Percentiles rank a stretch among this genome's conserved stretches.
Evolutionary conservation across 2,113 vertebrate species (phyloP).

Genomic region (Eupsittula cactorum): DNA sequence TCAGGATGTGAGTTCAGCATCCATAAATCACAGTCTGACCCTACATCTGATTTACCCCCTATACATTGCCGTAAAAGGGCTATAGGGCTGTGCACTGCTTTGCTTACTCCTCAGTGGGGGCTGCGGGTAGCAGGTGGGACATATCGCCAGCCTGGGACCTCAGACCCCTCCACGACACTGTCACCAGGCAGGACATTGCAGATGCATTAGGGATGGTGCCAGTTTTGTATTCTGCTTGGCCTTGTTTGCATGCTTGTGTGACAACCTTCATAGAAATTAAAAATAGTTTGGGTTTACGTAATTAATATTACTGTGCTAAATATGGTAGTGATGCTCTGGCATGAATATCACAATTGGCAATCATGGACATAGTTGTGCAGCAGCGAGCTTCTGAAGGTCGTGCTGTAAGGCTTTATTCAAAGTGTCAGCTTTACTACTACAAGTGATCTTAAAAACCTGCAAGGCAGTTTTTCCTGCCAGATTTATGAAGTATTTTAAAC

Average conservation of each 20-base stretch:
- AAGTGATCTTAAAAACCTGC: neutral
- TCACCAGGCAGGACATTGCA: rapidly evolving
- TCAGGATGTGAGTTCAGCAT: neutral
- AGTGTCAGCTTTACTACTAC: neutral
- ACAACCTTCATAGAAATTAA: neutral
- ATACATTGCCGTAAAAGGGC: rapidly evolving
- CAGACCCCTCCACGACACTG: rapidly evolving
- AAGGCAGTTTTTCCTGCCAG: neutral
- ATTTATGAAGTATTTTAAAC: neutral
- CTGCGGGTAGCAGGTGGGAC: rapidly evolving
- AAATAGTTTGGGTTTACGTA: neutral
- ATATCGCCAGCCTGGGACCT: rapidly evolving
- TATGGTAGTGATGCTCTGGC: neutral
- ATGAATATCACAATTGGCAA: neutral
- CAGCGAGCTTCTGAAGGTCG: neutral
- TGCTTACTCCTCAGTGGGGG: rapidly evolving
- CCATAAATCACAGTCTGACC: neutral
- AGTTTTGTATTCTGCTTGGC: neutral
- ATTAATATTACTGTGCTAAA: neutral
- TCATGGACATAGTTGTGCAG: neutral
- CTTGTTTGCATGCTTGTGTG: neutral
- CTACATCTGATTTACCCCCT: neutral
- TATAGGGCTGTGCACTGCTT: neutral
- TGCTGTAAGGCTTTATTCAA: neutral
- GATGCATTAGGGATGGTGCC: neutral